Conservation (phyloP, 2,113 vertebrate species). For the Urocolius indicus region DNA sequence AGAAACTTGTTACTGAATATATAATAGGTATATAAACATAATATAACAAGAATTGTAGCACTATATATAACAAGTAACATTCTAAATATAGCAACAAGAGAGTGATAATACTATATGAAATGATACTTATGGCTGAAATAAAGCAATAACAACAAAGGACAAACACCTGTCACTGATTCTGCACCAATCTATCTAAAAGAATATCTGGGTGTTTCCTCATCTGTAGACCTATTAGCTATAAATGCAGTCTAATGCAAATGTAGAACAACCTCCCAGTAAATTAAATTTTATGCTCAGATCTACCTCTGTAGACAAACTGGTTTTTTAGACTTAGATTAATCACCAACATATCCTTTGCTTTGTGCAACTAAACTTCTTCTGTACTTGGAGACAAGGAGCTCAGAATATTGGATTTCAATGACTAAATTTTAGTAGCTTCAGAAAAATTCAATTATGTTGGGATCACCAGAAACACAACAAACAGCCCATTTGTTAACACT, state of each 20-base stretch:
- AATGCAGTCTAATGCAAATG: background rate
- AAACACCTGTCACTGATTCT: background rate
- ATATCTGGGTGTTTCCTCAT: background rate
- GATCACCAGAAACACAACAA: slow-evolving; percentile 13
- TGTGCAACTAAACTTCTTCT: background rate
- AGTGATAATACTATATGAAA: fast-evolving
- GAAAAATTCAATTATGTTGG: background rate
- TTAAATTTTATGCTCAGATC: background rate
- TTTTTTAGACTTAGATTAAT: background rate
- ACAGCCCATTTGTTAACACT: background rate
- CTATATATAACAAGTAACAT: fast-evolving
- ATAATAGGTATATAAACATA: background rate
- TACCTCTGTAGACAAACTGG: background rate
- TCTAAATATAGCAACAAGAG: fast-evolving
- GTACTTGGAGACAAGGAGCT: background rate
- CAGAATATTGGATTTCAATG: background rate
- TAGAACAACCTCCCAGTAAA: background rate
- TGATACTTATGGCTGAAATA: background rate
- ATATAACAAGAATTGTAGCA: background rate
- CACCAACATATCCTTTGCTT: background rate
- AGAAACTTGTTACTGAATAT: background rate
- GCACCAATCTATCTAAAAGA: background rate
- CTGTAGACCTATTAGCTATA: background rate
- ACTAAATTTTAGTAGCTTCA: background rate
- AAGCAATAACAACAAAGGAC: background rate